Conservation (phyloP, 2,888 invertebrate genomes). For the Hydriomena furcata region DNA sequence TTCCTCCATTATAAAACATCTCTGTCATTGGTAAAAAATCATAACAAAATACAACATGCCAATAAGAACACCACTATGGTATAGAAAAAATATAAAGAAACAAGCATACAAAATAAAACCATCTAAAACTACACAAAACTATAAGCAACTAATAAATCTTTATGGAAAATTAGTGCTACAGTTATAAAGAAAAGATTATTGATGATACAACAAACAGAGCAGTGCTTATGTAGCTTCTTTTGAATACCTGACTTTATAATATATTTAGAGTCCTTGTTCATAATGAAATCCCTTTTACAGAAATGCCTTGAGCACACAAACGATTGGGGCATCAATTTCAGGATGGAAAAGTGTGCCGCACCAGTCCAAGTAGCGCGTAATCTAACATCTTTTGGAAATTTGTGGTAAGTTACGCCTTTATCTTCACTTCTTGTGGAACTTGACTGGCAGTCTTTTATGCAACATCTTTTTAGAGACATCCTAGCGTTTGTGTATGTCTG, state of each 20-base stretch:
- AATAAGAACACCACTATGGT: background rate
- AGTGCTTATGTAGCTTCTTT: slow-evolving; percentile 16
- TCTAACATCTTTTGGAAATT: slow-evolving; percentile 86
- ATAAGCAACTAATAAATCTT: slow-evolving; percentile 12
- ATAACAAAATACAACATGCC: background rate
- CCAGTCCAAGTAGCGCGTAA: slow-evolving; percentile 86
- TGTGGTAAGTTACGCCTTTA: slow-evolving; percentile 89
- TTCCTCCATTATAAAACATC: too few relatives aligned
- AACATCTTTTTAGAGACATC: slow-evolving; percentile 86
- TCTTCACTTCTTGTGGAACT: slow-evolving; percentile 85
- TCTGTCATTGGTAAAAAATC: too few relatives aligned
- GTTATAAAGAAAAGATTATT: slow-evolving; percentile 13
- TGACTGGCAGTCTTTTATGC: slow-evolving; percentile 85
- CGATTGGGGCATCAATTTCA: slow-evolving; percentile 71
- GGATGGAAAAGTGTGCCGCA: slow-evolving; percentile 79
- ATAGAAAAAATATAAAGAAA: too few relatives aligned
- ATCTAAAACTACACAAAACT: background rate
- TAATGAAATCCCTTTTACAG: slow-evolving; percentile 88
- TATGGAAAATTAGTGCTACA: slow-evolving; percentile 21
- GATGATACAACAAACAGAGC: slow-evolving; percentile 12
- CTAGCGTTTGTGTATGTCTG: slow-evolving; percentile 42
- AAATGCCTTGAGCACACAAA: slow-evolving; percentile 91
- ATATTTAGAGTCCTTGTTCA: slow-evolving; percentile 87
- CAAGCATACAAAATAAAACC: background rate
- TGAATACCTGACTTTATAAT: slow-evolving; percentile 84